These are phyloP conservation scores for Oplegnathus fasciatus DNA, from an alignment of 2,113 vertebrate genomes.

Conservation along the genomic window DNA sequence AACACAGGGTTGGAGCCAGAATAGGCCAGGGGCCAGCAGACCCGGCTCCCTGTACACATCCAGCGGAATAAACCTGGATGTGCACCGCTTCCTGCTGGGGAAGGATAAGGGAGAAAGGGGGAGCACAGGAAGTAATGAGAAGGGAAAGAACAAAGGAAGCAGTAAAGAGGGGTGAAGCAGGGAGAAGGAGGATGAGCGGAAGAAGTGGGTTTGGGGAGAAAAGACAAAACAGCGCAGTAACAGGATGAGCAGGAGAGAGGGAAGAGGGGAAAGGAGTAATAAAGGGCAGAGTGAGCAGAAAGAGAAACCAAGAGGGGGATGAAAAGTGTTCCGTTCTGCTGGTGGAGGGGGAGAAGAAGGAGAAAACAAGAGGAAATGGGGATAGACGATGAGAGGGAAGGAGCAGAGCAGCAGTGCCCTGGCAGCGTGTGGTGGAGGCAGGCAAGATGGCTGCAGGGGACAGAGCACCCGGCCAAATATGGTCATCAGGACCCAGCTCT, in stretches of 20 bases:
- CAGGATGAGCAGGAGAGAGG: constrained; percentile 61
- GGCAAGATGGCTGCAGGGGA: constrained; percentile 82
- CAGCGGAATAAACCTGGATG: constrained; percentile 69
- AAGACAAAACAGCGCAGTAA: constrained; percentile 65
- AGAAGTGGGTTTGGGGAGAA: constrained; percentile 66
- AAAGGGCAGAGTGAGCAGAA: constrained; percentile 50
- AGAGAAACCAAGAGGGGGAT: constrained; percentile 55
- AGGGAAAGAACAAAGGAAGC: constrained; percentile 69
- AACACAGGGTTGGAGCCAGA: constrained; percentile 57
- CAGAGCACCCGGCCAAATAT: constrained; percentile 77
- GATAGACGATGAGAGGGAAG: constrained; percentile 47
- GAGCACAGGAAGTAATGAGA: constrained; percentile 68
- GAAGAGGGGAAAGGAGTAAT: constrained; percentile 41
- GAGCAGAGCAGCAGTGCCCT: constrained; percentile 65
- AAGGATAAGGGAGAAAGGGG: constrained; percentile 66
- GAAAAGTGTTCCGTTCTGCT: constrained; percentile 38
- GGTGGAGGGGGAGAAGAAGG: constrained; percentile 17
- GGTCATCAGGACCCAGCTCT: constrained; percentile 79
- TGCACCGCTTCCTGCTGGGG: constrained; percentile 68
- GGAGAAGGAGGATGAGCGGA: constrained; percentile 65
- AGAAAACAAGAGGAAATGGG: constrained; percentile 46
- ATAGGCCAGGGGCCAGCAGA: constrained; percentile 71
- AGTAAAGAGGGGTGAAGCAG: constrained; percentile 60
- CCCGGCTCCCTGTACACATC: constrained; percentile 46
- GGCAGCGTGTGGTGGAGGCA: constrained; percentile 69